phyloP scores from a whole-genome alignment of 2,888 invertebrate species.

The Campoplex nolae region DNA sequence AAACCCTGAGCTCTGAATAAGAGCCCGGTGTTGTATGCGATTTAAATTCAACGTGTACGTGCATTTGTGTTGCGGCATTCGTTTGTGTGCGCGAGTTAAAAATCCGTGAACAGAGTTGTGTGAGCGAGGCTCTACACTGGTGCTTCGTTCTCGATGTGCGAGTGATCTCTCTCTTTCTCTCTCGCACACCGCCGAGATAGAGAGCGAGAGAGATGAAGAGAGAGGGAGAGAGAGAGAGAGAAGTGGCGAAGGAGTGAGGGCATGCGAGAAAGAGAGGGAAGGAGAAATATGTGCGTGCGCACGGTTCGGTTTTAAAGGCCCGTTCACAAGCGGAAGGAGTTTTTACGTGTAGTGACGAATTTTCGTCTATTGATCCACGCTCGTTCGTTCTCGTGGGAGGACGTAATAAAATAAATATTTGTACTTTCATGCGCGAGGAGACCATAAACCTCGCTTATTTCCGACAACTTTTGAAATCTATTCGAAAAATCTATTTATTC shows the following conservation, averaged over 20 bases:
- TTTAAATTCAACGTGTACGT: neutral
- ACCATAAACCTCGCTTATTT: neutral
- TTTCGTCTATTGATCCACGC: slow-evolving; percentile 59
- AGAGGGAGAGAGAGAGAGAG: neutral
- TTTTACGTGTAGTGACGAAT: slow-evolving; percentile 50
- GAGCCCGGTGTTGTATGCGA: neutral
- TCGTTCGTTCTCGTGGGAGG: slow-evolving; percentile 12
- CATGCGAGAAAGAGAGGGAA: slow-evolving; percentile 16
- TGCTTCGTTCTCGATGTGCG: neutral
- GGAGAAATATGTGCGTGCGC: slow-evolving; percentile 61
- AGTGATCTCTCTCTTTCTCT: too few relatives aligned
- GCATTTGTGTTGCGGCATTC: neutral
- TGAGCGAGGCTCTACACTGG: neutral
- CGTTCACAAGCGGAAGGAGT: slow-evolving; percentile 59
- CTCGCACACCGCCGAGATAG: neutral
- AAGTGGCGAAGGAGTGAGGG: neutral
- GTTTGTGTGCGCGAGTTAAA: neutral
- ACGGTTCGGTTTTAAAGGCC: slow-evolving; percentile 59
- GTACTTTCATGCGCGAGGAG: neutral
- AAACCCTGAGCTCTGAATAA: neutral
- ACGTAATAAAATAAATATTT: slow-evolving; percentile 36
- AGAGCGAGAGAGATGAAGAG: neutral
- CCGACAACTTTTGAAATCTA: neutral
- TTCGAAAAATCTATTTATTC: neutral
- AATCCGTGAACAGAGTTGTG: neutral